Evolutionary conservation across 2,113 vertebrate genomes (phyloP).

Genomic region (Brachionichthys hirsutus): DNA sequence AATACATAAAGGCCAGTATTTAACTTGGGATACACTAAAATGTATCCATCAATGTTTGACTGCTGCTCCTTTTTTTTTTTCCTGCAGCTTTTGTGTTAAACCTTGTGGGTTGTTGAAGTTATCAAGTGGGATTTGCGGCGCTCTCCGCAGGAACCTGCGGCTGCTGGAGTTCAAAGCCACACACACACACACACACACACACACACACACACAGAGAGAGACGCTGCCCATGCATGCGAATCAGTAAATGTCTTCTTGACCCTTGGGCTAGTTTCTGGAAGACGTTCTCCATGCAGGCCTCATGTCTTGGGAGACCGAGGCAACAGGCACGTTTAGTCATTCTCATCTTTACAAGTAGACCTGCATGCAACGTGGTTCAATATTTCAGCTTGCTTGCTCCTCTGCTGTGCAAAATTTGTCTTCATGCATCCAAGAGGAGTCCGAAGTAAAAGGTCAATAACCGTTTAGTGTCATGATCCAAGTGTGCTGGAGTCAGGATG

Average conservation of each 20-base stretch:
- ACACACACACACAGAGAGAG: conserved; percentile 91
- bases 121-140: conserved; percentile 98
- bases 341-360: conserved; percentile 70
- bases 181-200: conserved; percentile 90
- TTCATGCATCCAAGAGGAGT: conserved; percentile 12
- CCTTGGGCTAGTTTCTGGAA: conserved; percentile 84
- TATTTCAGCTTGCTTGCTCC: conserved; percentile 24
- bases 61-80: conserved; percentile 32
- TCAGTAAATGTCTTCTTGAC: conserved; percentile 95
- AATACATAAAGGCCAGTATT: conserved; percentile 34
- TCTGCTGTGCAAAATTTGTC: conserved; percentile 31
- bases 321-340: conserved; percentile 80
- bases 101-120: conserved; percentile 96
- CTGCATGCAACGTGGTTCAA: conserved; percentile 70
- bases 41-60: conserved; percentile 42
- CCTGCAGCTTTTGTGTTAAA: conserved; percentile 76
- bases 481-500: conserved; percentile 24
- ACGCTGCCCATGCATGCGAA: too few relatives aligned
- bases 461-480: conserved; percentile 11
- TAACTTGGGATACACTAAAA: conserved; percentile 32
- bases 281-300: conserved; percentile 85
- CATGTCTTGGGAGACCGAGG: conserved; percentile 81
- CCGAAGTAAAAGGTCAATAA: conserved; percentile 22
- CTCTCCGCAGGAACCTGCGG: conserved; percentile 95
- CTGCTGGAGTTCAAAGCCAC: conserved; percentile 98